These are phyloP conservation scores for Homalodisca vitripennis DNA, from an alignment of 1,140 invertebrate genomes.

Conservation along the genomic window DNA sequence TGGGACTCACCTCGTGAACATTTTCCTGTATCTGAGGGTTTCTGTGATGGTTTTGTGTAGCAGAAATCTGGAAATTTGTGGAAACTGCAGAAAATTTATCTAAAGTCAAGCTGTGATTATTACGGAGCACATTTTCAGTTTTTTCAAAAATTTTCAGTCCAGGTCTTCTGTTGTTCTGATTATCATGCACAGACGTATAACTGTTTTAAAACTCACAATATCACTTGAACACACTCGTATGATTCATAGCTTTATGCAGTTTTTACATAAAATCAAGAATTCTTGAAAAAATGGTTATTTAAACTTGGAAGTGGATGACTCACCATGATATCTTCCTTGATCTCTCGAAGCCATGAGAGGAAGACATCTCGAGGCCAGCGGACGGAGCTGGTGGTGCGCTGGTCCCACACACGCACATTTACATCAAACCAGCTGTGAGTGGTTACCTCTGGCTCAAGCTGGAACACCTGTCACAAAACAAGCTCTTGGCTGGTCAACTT, in stretches of 20 bases:
- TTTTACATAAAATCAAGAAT: background rate
- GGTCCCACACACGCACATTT: constrained; percentile 19
- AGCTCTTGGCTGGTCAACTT: too few relatives aligned
- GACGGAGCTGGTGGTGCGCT: constrained; percentile 10
- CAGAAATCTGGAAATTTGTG: too few relatives aligned
- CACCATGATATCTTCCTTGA: constrained; percentile 19
- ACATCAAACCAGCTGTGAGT: constrained; percentile 28
- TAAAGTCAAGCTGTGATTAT: too few relatives aligned
- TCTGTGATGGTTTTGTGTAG: too few relatives aligned
- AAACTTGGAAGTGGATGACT: background rate
- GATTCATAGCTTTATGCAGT: background rate
- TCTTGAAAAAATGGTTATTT: background rate
- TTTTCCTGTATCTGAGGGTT: too few relatives aligned
- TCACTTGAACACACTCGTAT: background rate
- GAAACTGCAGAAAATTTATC: too few relatives aligned
- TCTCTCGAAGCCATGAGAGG: constrained; percentile 4
- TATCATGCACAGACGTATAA: too few relatives aligned
- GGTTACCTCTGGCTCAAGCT: constrained; percentile 19
- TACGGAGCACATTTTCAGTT: too few relatives aligned
- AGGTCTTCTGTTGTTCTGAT: too few relatives aligned
- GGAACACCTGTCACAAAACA: constrained; percentile 26
- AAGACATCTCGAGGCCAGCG: constrained; percentile 17
- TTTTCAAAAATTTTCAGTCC: too few relatives aligned
- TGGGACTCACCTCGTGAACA: too few relatives aligned
- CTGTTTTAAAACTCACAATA: background rate